Evolutionary conservation across 2,888 invertebrate genomes (phyloP).

Genomic region (Micropterix aruncella): DNA sequence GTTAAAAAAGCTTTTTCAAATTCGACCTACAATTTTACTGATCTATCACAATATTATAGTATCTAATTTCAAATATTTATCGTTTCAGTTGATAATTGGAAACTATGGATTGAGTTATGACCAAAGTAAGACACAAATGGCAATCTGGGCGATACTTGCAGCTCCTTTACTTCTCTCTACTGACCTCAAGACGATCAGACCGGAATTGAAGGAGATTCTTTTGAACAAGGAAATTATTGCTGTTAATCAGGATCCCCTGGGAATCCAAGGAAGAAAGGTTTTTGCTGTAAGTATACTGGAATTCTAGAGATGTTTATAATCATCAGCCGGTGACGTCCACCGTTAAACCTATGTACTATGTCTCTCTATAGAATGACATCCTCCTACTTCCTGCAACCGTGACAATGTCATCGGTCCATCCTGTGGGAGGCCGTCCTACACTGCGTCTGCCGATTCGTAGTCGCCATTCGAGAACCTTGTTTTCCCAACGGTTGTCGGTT

Average conservation of each 20-base stretch:
- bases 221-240: constrained; percentile 39
- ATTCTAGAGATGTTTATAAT: too few relatives aligned
- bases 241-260: constrained; percentile 38
- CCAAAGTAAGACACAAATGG: constrained; percentile 59
- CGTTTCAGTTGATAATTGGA: constrained; percentile 37
- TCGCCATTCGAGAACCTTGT: too few relatives aligned
- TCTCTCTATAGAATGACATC: too few relatives aligned
- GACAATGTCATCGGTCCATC: too few relatives aligned
- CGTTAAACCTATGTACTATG: too few relatives aligned
- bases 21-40: too few relatives aligned
- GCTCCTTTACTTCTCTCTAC: constrained; percentile 60
- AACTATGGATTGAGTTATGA: constrained; percentile 50
- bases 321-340: too few relatives aligned
- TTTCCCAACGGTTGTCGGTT: too few relatives aligned
- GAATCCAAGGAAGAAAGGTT: constrained; percentile 25
- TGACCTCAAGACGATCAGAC: constrained; percentile 45
- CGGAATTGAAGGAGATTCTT: constrained; percentile 43
- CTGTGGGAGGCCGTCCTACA: too few relatives aligned
- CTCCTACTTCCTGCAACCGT: too few relatives aligned
- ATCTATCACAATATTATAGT: not conserved
- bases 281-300: constrained; percentile 16
- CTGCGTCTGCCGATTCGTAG: too few relatives aligned
- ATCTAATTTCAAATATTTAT: not conserved
- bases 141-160: constrained; percentile 58
- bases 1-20: too few relatives aligned